Conservation (phyloP, 2,113 vertebrate genomes). For the Sapayoa aenigma region DNA sequence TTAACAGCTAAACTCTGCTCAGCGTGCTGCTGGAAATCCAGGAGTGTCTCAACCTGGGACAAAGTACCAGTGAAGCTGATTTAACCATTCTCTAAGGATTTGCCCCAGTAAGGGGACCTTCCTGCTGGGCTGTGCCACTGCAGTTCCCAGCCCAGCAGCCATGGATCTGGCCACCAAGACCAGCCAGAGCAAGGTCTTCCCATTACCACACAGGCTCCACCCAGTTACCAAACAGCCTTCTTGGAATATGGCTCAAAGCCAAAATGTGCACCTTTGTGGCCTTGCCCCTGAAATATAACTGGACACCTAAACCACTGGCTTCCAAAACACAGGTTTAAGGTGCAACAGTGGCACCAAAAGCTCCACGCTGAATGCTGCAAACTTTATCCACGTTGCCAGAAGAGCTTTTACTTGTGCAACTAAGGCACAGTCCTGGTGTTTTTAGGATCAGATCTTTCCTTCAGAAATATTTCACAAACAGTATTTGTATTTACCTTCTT, state of each 20-base stretch:
- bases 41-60: not conserved
- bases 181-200: not conserved
- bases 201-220: not conserved
- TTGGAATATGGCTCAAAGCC: not conserved
- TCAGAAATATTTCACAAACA: not conserved
- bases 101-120: not conserved
- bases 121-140: accelerated
- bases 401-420: not conserved
- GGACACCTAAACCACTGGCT: not conserved
- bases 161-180: not conserved
- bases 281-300: not conserved
- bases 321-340: not conserved
- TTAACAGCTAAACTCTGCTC: not conserved
- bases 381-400: not conserved
- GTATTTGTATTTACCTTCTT: slow-evolving; percentile 85
- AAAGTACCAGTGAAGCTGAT: not conserved
- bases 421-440: accelerated
- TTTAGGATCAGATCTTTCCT: not conserved
- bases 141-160: not conserved
- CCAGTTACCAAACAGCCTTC: not conserved
- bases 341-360: not conserved
- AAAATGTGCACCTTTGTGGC: not conserved
- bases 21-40: not conserved
- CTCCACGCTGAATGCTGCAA: not conserved
- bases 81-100: not conserved